These are phyloP conservation scores for Triplophysa siluroides DNA, from an alignment of 2,113 vertebrate genomes.

Conservation along the genomic window DNA sequence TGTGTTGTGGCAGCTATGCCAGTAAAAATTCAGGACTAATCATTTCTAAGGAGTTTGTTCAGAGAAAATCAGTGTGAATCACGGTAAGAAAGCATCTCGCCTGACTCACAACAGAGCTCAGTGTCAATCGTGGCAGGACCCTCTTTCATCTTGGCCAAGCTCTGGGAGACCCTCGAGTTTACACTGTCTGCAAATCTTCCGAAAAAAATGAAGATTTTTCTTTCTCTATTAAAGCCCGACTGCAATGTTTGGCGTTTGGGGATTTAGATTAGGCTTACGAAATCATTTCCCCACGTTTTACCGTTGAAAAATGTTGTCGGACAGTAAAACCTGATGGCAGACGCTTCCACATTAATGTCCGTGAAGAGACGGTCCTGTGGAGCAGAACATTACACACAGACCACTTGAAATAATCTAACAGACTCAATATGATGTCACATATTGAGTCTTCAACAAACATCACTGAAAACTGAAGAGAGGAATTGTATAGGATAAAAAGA, in stretches of 20 bases:
- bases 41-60: slow-evolving; percentile 15
- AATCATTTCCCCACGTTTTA: not conserved
- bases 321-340: not conserved
- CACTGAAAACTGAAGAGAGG: not conserved
- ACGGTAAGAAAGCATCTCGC: not conserved
- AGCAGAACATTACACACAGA: slow-evolving; percentile 16
- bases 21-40: slow-evolving; percentile 22
- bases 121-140: not conserved
- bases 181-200: slow-evolving; percentile 31
- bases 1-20: slow-evolving; percentile 16
- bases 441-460: not conserved
- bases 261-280: slow-evolving; percentile 25
- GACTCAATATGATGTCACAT: not conserved
- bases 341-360: slow-evolving; percentile 1
- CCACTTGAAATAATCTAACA: slow-evolving; percentile 16
- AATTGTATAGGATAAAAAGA: not conserved
- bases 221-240: not conserved
- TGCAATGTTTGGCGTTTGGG: slow-evolving; percentile 27
- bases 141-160: slow-evolving; percentile 22
- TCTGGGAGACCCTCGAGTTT: slow-evolving; percentile 17
- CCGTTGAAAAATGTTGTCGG: not conserved
- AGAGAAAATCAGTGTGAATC: not conserved
- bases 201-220: not conserved
- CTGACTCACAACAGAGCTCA: not conserved
- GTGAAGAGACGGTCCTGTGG: not conserved